Base-by-base conservation (phyloP, 2,888 invertebrate genomes). In the Conus canariensis region DNA sequence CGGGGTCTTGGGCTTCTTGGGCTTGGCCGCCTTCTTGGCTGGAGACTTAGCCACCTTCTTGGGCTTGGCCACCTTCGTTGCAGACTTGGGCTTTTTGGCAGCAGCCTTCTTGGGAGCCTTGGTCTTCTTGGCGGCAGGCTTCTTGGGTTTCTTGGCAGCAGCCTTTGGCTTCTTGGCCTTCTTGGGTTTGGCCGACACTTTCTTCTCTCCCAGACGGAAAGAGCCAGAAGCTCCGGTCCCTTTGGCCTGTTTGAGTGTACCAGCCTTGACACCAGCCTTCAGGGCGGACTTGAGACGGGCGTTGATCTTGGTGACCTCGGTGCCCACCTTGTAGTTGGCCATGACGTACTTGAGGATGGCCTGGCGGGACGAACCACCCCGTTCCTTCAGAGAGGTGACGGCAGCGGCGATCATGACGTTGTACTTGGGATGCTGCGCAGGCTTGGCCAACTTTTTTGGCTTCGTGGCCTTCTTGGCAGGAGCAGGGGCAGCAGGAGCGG, bases 331-430 rank as follows among this genome's bases (percentile, higher is more conserved):
- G 95, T 95, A 96, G 94, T 96, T 95, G 67, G 94, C 93, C 83
- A 95, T 91, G 91, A 97, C 96, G 94, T 96, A 96, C 92, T 97
- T 96, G 88, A 96, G 93, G 91, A 97, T 96, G 58, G 97, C 97
- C 92, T 96, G 96, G 88, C 96, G 94, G 19, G 96, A 96, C 30
- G 96, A 96, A 58, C 97, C 97, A 88, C 95, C 95, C 64, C 96
- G 93, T 89, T 97, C 96, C 92, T 96, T 96, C 91, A 97, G 93
- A 30, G 93, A 91, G 86, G 92, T 93, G 91, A 97, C 94, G 83
- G 96, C 96, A 6, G 95, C 95, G 19, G 94, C 94, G 91, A 96
- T 95, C 97, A 97, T 97, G 87, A 96, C 96, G n/a, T 94, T 93
- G 93, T 96, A 97, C 89, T 95, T 95, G 10, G 96, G 96, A 90